Evolutionary conservation across 2,888 invertebrate genomes (phyloP).

Genomic region (Itoplectis maculator): DNA sequence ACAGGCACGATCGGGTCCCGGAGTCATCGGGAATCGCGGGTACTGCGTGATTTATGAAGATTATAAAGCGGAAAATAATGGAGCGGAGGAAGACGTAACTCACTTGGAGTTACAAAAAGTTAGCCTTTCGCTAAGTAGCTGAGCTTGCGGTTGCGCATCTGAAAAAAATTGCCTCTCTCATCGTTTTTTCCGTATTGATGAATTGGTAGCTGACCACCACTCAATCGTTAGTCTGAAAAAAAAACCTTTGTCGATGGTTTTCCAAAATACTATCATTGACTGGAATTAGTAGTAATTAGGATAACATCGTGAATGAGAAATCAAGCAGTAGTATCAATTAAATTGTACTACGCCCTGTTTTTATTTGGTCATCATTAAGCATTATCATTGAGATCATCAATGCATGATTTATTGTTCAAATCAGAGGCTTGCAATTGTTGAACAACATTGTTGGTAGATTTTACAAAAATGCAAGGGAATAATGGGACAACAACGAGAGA

Average conservation of each 20-base stretch:
- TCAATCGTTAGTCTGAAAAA: conserved; percentile 9
- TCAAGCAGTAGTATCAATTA: too few relatives aligned
- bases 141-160: conserved; percentile 24
- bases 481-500: not conserved
- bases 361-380: too few relatives aligned
- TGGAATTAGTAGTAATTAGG: not conserved
- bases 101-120: conserved; percentile 13
- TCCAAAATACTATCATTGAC: not conserved
- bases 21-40: not conserved
- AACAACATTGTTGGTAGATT: too few relatives aligned
- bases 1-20: not conserved
- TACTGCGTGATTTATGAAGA: conserved; percentile 3
- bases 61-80: conserved; percentile 25
- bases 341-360: too few relatives aligned
- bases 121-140: not conserved
- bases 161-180: conserved; percentile 20
- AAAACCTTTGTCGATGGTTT: not conserved
- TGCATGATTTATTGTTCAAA: too few relatives aligned
- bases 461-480: too few relatives aligned
- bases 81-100: not conserved
- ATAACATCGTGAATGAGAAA: too few relatives aligned
- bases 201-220: not conserved
- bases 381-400: too few relatives aligned
- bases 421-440: too few relatives aligned
- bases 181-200: not conserved